Conservation (phyloP, 2,888 invertebrate genomes). For the Clanis bilineata region DNA sequence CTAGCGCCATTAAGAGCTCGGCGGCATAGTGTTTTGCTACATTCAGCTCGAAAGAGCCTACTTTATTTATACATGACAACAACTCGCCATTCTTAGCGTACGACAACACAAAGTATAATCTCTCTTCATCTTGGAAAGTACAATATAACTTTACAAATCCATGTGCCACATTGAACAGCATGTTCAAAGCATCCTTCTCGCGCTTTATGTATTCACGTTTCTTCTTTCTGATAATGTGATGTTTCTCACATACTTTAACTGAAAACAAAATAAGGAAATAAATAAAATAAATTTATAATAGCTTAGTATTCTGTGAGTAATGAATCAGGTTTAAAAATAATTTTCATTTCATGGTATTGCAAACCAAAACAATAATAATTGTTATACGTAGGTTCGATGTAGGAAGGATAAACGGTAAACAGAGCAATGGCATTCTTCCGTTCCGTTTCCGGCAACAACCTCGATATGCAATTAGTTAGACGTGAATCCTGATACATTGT, state of each 20-base stretch:
- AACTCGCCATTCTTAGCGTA: slow-evolving; percentile 98
- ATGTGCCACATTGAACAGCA: slow-evolving; percentile 89
- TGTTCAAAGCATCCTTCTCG: slow-evolving; percentile 96
- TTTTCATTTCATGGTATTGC: background rate
- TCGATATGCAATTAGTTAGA: too few relatives aligned
- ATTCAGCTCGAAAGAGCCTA: slow-evolving; percentile 93
- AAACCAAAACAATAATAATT: background rate
- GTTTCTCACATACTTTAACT: slow-evolving; percentile 99
- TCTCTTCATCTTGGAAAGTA: slow-evolving; percentile 97
- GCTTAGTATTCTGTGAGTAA: background rate
- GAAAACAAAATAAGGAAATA: slow-evolving; percentile 58
- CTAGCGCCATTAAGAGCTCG: slow-evolving; percentile 95
- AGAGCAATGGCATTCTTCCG: background rate
- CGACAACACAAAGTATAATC: slow-evolving; percentile 97
- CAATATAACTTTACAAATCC: slow-evolving; percentile 97
- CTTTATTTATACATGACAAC: slow-evolving; percentile 93
- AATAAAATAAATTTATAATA: slow-evolving; percentile 8
- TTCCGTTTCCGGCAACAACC: slow-evolving; percentile 1
- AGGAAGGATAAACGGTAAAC: background rate
- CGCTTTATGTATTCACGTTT: slow-evolving; percentile 96
- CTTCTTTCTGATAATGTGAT: slow-evolving; percentile 94
- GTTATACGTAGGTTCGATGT: background rate
- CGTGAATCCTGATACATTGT: too few relatives aligned
- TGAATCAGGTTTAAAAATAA: background rate
- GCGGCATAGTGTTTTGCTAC: slow-evolving; percentile 97